Evolutionary conservation across 2,888 invertebrate species (phyloP), one percentile per base, ranked within the genome.

Genomic region (Zaprionus bogoriensis): DNA sequence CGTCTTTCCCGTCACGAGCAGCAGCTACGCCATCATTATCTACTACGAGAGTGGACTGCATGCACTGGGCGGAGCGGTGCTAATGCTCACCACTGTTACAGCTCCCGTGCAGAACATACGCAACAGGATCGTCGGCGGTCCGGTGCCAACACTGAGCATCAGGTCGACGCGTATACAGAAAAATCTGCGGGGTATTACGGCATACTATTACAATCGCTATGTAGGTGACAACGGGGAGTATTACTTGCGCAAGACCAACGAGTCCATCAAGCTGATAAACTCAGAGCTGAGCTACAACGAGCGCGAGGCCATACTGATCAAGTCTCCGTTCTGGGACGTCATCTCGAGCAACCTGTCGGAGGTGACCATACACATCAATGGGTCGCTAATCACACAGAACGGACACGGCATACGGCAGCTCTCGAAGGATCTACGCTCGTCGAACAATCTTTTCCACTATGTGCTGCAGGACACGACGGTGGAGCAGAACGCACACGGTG

Each of bases 361-460:
- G 92, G 95, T 99, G 45, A 95, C 96, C 0, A 94, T 99, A 69
- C 96, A 96, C 92, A 93, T 99, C 2, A 98, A 98, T 80, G 94
- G 94, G 74, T 95, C 95, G 48, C 92, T 95, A 60, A 95, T 99
- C 32, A 94, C 94, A 0, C 96, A 97, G 82, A 99, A 99, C 89
- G 96, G 95, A 0, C 94, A 93, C 89, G 97, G 98, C 10, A 94
- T 99, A 67, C 93, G 94, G 54, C 98, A 99, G 80, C 95, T 96
- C 81, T 97, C 98, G 39, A 94, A 97, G 86, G 98, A 99, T 90
- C 94, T 99, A 78, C 94, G 98, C 75, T 96, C 97, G 67, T 98
- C 99, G 0, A 99, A 99, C 87, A 99, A 99, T 91, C 92, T 99
- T 1, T 99, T 98, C 92, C 98, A 99, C 89, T 99, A 99, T 93